A percentile compares a stretch with the other conserved stretches of the same genome.
Evolutionary conservation across 2,888 invertebrate genomes (phyloP).

Genomic region (Drosophila quinaria): DNA sequence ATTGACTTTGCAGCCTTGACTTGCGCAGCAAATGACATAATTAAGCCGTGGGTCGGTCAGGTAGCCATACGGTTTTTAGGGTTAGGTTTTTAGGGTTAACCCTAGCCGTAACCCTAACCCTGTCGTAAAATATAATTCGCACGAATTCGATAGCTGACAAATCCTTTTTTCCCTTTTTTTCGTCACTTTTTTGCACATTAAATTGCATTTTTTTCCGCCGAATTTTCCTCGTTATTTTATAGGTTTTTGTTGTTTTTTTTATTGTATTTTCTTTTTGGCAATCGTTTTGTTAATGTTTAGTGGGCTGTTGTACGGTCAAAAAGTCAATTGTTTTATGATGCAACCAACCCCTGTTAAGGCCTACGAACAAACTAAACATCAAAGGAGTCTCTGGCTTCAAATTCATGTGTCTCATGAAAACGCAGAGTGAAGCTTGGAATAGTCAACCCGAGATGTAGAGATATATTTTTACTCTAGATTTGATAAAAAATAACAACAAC

Average conservation of each 20-base stretch:
- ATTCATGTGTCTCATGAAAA: background rate
- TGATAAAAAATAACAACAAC: background rate
- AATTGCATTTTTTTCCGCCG: slow-evolving; percentile 60
- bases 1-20: slow-evolving; percentile 79
- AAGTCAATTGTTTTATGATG: slow-evolving; percentile 78
- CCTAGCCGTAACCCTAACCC: slow-evolving; percentile 32
- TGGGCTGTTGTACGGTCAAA: slow-evolving; percentile 51
- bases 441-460: background rate
- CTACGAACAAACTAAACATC: background rate
- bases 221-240: slow-evolving; percentile 48
- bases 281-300: slow-evolving; percentile 58
- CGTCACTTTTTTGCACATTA: slow-evolving; percentile 49
- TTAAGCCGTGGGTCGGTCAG: slow-evolving; percentile 65
- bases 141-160: slow-evolving; percentile 63
- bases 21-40: slow-evolving; percentile 79
- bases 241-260: slow-evolving; percentile 5
- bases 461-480: background rate
- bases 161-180: slow-evolving; percentile 64
- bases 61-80: slow-evolving; percentile 41
- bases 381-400: background rate
- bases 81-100: slow-evolving; percentile 51
- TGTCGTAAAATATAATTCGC: slow-evolving; percentile 72
- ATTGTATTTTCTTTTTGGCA: slow-evolving; percentile 36
- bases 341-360: slow-evolving; percentile 31
- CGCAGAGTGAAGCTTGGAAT: background rate